Evolutionary conservation across 2,888 invertebrate species (phyloP).

Genomic region (Folsomia manolachei): DNA sequence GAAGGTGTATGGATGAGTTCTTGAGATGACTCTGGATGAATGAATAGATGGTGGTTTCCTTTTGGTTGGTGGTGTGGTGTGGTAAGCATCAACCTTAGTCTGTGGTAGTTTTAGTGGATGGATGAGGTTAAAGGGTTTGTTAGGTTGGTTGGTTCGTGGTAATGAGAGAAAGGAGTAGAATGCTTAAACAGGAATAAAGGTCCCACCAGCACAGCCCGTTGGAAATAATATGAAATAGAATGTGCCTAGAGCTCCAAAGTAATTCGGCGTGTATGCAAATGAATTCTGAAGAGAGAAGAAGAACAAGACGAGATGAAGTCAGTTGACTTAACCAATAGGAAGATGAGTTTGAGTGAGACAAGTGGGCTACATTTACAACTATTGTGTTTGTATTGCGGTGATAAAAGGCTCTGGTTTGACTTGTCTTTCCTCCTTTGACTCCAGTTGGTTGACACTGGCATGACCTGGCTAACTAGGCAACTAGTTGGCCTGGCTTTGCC

Average conservation of each 20-base stretch:
- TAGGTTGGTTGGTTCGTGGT: conserved; percentile 17
- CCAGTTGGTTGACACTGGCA: not conserved
- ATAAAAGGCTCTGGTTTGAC: not conserved
- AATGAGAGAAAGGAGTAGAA: conserved; percentile 47
- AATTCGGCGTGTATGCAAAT: conserved; percentile 49
- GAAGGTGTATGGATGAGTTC: not conserved
- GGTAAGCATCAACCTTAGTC: no score
- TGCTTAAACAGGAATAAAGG: conserved; percentile 41
- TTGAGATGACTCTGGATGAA: not conserved
- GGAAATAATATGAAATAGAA: conserved; percentile 42
- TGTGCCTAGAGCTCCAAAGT: conserved; percentile 46
- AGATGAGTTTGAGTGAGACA: not conserved
- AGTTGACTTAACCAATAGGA: not conserved
- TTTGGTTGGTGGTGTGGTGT: no score
- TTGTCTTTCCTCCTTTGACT: conserved; percentile 13
- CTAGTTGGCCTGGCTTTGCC: not conserved
- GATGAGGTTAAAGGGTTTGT: not conserved
- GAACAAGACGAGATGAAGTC: not conserved
- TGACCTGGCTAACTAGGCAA: not conserved
- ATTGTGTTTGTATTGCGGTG: not conserved
- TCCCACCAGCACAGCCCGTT: not conserved
- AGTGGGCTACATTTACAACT: not conserved
- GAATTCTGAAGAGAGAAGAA: conserved; percentile 33
- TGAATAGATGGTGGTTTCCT: not conserved
- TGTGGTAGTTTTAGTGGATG: not conserved